A percentile compares a stretch with the other conserved stretches of the same genome.
phyloP scores from a whole-genome alignment of 2,113 vertebrate species.

The Tricholaema leucomelas region DNA sequence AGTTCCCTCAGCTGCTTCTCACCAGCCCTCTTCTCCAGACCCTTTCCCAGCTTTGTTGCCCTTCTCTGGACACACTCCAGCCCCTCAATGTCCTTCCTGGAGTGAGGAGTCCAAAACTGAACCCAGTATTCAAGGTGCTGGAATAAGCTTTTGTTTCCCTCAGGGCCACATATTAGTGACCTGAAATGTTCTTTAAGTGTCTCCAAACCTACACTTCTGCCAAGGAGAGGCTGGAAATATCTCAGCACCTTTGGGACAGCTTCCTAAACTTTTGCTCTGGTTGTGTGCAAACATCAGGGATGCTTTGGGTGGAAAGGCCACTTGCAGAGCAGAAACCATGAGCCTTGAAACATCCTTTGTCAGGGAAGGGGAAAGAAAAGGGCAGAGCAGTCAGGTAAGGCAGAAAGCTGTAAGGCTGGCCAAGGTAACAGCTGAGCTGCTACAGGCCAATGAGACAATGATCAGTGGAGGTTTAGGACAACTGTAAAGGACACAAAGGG shows the following conservation, averaged over 20 bases:
- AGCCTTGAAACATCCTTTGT: not conserved
- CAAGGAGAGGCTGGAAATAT: not conserved
- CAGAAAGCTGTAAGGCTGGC: not conserved
- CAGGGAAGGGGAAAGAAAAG: not conserved
- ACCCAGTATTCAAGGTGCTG: not conserved
- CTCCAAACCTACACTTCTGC: not conserved
- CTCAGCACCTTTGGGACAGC: not conserved
- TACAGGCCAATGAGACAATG: not conserved
- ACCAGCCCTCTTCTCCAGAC: too few species aligned
- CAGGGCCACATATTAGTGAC: not conserved
- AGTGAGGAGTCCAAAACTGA: too few species aligned
- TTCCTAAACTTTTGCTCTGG: not conserved
- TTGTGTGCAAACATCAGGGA: accelerated
- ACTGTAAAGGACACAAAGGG: not conserved
- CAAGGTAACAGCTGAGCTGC: conserved; percentile 13
- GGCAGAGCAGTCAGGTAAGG: not conserved
- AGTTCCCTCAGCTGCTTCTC: too few species aligned
- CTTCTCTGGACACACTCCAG: too few species aligned
- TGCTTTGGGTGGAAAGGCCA: not conserved
- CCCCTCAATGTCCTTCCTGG: too few species aligned
- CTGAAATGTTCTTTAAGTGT: not conserved
- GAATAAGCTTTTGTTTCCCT: not conserved
- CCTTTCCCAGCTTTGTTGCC: too few species aligned
- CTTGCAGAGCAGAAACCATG: not conserved
- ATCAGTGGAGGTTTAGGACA: not conserved